A percentile compares a stretch with the other conserved stretches of the same genome.
Evolutionary conservation across 2,113 vertebrate species (phyloP).

Genomic region (Scalopus aquaticus): DNA sequence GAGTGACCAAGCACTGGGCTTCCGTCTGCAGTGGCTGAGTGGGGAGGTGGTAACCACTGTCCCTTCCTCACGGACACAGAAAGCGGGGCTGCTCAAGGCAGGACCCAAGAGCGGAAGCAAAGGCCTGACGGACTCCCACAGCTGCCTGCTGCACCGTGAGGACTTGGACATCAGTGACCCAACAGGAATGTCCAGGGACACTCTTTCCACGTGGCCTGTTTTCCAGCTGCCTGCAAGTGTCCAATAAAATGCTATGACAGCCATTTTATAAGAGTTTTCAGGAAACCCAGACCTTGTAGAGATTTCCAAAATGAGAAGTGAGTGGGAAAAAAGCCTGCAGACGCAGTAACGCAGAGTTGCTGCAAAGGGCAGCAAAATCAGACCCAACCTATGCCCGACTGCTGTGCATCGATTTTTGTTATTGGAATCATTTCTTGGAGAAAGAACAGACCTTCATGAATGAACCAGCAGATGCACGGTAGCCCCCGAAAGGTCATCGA

Average conservation of each 20-base stretch:
- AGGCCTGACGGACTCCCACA: background rate
- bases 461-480: background rate
- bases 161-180: background rate
- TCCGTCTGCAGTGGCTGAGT: background rate
- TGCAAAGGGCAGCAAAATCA: background rate
- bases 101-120: background rate
- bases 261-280: background rate
- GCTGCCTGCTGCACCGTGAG: rapidly evolving
- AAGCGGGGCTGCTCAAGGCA: background rate
- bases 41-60: too few species aligned
- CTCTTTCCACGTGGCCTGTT: background rate
- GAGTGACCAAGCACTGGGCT: background rate
- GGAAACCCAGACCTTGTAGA: background rate
- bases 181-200: background rate
- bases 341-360: background rate
- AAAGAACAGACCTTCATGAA: background rate
- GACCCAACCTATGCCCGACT: background rate
- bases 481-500: background rate
- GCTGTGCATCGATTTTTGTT: background rate
- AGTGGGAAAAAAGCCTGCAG: background rate
- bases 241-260: background rate
- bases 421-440: background rate
- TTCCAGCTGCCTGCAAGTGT: background rate
- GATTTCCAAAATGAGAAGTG: background rate
- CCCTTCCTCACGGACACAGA: background rate